Evolutionary conservation across 2,113 vertebrate species (phyloP), one percentile per base, ranked within the genome.

Genomic region (Charina bottae): DNA sequence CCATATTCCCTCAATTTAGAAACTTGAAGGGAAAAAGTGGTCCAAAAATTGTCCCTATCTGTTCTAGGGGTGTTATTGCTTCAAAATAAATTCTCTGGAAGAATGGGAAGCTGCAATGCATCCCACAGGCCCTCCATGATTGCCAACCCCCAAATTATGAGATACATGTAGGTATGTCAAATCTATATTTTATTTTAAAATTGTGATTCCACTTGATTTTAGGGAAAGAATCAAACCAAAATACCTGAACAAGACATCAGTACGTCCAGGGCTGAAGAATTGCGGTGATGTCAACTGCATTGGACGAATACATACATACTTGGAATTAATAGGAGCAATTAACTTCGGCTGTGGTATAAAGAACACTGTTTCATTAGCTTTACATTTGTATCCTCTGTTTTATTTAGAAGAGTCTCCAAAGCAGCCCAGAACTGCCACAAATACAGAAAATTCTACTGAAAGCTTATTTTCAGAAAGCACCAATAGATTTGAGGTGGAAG

Each of bases 271-370:
- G 88, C 97, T 99, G 72, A 99, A 99, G 98, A 99, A 99, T 97
- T 99, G 99, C 2, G 99, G 99, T 0, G 99, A 99, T 1, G 99
- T 99, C 28, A 99, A 99, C 98, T 99, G 99, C 96, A 99, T 99
- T 54, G 99, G 99, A 83, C 97, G 99, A 83, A 99, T 99, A 95
- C 99, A 99, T 97, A 99, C 99, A 0, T 99, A 99, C 97, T 95
- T 99, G 97, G 99, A 99, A 90, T 98, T 99, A 88, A 98, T 99
- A 54, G 99, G 99, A 92, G 99, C 99, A 2, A 99, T 99, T 96
- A 99, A 99, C 97, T 99, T 99, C 33, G 98, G 97, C 96, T 99
- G 99, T 94, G 99, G 99, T 99, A 98, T 98, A 93, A 94, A 96
- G 13, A 87, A 28, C 0, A 3, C 1, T 91, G 68, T 13, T 17